Evolutionary conservation across 2,113 vertebrate genomes (phyloP), one percentile per base, ranked within the genome.

Genomic region (Lepus timidus): DNA sequence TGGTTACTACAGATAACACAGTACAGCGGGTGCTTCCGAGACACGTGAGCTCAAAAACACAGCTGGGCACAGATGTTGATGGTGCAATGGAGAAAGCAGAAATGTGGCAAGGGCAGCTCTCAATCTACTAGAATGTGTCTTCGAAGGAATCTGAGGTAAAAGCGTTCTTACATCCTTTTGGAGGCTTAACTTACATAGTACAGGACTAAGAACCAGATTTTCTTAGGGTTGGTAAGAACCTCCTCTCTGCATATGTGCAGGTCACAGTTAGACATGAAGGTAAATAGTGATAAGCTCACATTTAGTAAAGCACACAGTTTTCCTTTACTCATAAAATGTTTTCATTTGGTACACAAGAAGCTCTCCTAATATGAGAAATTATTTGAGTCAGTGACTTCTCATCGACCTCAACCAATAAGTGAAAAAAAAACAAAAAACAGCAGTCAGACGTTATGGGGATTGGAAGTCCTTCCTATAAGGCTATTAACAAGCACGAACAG

Each of bases 211-310:
- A 88, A 90, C 14, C 5, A 68, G 55, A 71, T 71, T 79, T 94
- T 87, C 55, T 70, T 81, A 84, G 14, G 9, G 22, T 33, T 27
- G 71, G 27, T 22, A 96, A 90, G 61, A 82, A 79, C 3, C 19
- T 11, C 39, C 13, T 78, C 22, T 91, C 71, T 90, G 4, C 67
- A 62, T 25, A 33, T n/a, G 29, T 85, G 9, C 82, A 83, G 33
- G 61, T 74, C 87, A 71, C 81, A 81, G 87, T 87, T 74, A 92
- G 62, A 84, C 2, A 95, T 33, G 52, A 88, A 91, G 65, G n/a
- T 39, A 85, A 85, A 82, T 73, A 36, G 85, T 31, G 87, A n/a
- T 33, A 79, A 79, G 64, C 3, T 23, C n/a, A 84, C 6, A 82
- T 0, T 73, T 6, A 39, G 6, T 58, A 75, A 96, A 85, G 85